Base-by-base conservation (phyloP, 2,797 vertebrate species). In the Lagocephalus sceleratus region DNA sequence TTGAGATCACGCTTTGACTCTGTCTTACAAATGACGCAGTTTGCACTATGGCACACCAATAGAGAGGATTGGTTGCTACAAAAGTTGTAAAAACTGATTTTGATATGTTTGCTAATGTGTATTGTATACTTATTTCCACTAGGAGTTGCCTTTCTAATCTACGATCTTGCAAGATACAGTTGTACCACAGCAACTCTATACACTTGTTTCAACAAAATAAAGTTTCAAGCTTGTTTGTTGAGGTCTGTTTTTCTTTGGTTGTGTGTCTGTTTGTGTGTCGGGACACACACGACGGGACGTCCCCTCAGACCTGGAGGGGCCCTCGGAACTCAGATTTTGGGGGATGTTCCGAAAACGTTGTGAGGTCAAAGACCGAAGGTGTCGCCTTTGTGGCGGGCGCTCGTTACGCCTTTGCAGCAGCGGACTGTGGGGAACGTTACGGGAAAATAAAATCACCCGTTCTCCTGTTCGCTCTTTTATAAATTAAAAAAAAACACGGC, bases 1-100 rank as follows among this genome's bases (percentile, higher is more conserved):
- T 88, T 78, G 85, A 88, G 66, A 90, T 85, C 81, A 75, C 67
- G 84, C 85, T 79, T 83, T 82, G 85, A 78, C 78, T 80, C 89
- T 93, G 91, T 90, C 89, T 91, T 91, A 90, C 86, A 84, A 92
- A 93, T 85, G 87, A 87, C 90, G 90, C 91, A 91, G 68, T 94
- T 95, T 95, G 94, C 93, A 94, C 94, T 95, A 93, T 89, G 90
- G 89, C 89, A 91, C 92, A 92, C 92, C 92, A 94, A 94, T 88
- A 86, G 85, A 91, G 89, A 89, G 82, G 90, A 90, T 90, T 94
- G 91, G 93, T 93, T 92, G 92, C 90, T 94, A 93, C 85, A 92
- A 91, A 91, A 92, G 92, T 86, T 94, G 91, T 95, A 95, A 93
- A 91, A 94, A 92, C 87, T 82, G 92, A 94, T 92, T 92, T 94